These are phyloP conservation scores for Ceratina australensis DNA, from an alignment of 1,140 invertebrate genomes.

Conservation along the genomic window DNA sequence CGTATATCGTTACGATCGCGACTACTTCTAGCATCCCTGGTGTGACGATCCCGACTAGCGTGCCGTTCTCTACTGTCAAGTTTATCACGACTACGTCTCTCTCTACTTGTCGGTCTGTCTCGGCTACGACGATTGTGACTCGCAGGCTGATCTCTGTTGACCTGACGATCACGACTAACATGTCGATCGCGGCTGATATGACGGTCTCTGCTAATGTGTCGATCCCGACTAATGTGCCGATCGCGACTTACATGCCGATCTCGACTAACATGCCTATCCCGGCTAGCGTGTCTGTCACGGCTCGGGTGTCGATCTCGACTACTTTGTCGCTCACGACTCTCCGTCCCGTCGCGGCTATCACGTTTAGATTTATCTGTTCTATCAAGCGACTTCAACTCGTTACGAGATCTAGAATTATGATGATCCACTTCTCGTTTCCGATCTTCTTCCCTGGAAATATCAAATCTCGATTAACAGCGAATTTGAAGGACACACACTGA, in stretches of 20 bases:
- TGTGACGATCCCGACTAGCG: conserved; percentile 64
- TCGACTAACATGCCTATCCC: conserved; percentile 53
- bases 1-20: conserved; percentile 56
- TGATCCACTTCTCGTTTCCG: conserved; percentile 68
- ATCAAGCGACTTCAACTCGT: conserved; percentile 47
- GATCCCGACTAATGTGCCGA: conserved; percentile 55
- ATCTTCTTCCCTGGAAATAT: conserved; percentile 70
- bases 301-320: conserved; percentile 61
- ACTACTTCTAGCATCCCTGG: conserved; percentile 58
- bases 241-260: conserved; percentile 59
- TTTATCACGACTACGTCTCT: conserved; percentile 69
- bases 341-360: conserved; percentile 60
- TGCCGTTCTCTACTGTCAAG: conserved; percentile 63
- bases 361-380: conserved; percentile 47
- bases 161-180: conserved; percentile 58
- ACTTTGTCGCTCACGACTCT: conserved; percentile 53
- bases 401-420: conserved; percentile 59
- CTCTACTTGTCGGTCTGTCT: conserved; percentile 62
- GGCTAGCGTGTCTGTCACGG: conserved; percentile 58
- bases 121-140: conserved; percentile 62
- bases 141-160: conserved; percentile 57
- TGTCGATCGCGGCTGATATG: conserved; percentile 59
- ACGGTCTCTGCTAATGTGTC: conserved; percentile 64
- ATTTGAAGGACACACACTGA: too few relatives aligned
- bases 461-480: neutral